phyloP scores from a whole-genome alignment of 2,888 invertebrate species.

The Pyrrhosoma nymphula region DNA sequence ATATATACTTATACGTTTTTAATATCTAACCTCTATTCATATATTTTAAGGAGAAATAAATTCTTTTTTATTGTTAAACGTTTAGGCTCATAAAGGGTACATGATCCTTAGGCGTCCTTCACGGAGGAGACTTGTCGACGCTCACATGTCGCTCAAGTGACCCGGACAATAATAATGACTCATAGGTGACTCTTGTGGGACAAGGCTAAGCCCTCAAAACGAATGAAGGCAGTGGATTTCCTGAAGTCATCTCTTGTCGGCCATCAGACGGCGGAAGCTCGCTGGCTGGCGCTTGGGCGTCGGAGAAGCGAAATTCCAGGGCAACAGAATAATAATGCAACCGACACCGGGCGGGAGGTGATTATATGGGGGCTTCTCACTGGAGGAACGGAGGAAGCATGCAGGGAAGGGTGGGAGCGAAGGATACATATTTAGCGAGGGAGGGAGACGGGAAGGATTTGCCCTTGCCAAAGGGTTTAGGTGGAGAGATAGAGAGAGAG shows the following conservation, averaged over 20 bases:
- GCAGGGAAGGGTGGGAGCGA: neutral
- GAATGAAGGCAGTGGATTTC: neutral
- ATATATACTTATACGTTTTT: too few species aligned
- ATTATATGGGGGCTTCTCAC: neutral
- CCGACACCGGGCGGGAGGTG: neutral
- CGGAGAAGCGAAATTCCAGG: neutral
- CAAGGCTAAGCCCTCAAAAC: neutral
- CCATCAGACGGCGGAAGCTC: neutral
- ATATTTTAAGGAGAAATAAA: too few species aligned
- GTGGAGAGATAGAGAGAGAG: too few species aligned
- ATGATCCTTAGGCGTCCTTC: too few species aligned
- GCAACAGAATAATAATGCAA: neutral
- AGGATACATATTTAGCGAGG: neutral
- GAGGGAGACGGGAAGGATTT: neutral
- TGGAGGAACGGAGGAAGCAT: neutral
- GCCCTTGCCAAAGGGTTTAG: too few species aligned
- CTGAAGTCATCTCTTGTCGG: neutral
- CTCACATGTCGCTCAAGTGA: too few species aligned
- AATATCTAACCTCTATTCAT: too few species aligned
- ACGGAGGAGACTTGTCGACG: too few species aligned
- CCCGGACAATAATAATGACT: too few species aligned
- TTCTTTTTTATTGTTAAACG: too few species aligned
- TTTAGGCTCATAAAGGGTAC: too few species aligned
- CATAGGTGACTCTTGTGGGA: neutral
- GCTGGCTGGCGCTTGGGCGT: neutral